phyloP scores from a whole-genome alignment of 1,140 invertebrate species.

The Diuraphis noxia region DNA sequence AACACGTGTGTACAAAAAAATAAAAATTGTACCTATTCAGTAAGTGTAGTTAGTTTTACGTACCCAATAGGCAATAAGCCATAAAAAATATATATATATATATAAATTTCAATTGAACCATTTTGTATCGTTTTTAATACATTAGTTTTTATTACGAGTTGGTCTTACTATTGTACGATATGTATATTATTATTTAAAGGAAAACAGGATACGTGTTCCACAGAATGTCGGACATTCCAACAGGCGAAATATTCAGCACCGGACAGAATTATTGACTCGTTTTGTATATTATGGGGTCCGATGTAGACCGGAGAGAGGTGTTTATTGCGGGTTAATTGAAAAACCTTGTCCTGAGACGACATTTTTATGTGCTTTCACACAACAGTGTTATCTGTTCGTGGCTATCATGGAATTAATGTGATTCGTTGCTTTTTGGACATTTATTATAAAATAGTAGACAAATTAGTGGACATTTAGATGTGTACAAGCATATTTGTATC shows the following conservation, averaged over 20 bases:
- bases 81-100: background rate
- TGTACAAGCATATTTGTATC: background rate
- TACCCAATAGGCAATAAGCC: background rate
- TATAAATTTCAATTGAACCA: background rate
- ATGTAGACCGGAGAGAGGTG: conserved; percentile 38
- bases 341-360: conserved; percentile 48
- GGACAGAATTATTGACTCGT: conserved; percentile 41
- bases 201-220: conserved; percentile 32
- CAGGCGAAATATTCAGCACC: conserved; percentile 52
- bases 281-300: conserved; percentile 44
- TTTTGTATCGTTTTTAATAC: background rate
- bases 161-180: background rate
- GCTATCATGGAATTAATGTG: conserved; percentile 45
- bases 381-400: conserved; percentile 43
- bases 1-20: background rate
- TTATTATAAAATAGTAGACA: conserved; percentile 46
- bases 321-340: conserved; percentile 51
- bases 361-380: conserved; percentile 51
- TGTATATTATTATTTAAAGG: conserved; percentile 2
- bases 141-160: conserved; percentile 14
- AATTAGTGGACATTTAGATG: conserved; percentile 29
- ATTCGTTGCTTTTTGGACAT: conserved; percentile 45
- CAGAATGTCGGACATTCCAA: conserved; percentile 40
- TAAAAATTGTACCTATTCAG: background rate
- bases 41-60: background rate